Percentiles rank a stretch among this genome's conserved stretches.
These are phyloP conservation scores for Gryllus longicercus DNA, from an alignment of 2,888 invertebrate genomes.

Conservation along the genomic window DNA sequence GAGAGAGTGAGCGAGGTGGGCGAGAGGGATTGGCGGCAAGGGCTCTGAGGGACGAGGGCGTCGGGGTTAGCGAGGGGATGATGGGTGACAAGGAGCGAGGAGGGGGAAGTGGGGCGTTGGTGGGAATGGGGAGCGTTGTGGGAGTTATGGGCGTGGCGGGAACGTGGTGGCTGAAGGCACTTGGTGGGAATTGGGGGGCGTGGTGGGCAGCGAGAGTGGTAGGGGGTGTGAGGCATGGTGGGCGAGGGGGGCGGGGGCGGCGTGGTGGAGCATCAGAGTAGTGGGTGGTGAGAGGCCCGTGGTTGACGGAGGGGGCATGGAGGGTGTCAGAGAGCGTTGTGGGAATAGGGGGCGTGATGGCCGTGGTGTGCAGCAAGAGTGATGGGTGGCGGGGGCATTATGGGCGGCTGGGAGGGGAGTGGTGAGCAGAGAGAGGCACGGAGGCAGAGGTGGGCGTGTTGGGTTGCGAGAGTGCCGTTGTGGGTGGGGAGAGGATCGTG, in stretches of 20 bases:
- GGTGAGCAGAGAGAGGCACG: background rate
- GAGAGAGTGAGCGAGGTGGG: too few species aligned
- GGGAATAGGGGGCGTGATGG: background rate
- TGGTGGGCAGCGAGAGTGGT: background rate
- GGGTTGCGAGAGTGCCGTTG: background rate
- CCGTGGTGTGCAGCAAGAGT: background rate
- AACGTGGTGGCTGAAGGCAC: background rate
- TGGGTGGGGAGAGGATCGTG: background rate
- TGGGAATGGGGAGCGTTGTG: background rate
- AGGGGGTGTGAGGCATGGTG: background rate
- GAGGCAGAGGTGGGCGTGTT: background rate
- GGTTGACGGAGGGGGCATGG: background rate
- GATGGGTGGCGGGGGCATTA: background rate
- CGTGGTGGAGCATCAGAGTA: background rate
- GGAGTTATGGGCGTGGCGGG: background rate
- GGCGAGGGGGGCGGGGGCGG: background rate
- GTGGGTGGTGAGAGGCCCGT: background rate
- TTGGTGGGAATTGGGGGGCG: background rate
- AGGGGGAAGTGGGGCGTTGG: too few species aligned
- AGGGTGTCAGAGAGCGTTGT: background rate
- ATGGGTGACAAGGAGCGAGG: too few species aligned
- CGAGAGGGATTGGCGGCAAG: too few species aligned
- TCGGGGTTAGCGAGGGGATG: too few species aligned
- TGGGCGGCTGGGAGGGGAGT: background rate
- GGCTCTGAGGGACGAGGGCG: too few species aligned